Evolutionary conservation across 2,797 vertebrate genomes (phyloP).

Genomic region (Psittacula echo): DNA sequence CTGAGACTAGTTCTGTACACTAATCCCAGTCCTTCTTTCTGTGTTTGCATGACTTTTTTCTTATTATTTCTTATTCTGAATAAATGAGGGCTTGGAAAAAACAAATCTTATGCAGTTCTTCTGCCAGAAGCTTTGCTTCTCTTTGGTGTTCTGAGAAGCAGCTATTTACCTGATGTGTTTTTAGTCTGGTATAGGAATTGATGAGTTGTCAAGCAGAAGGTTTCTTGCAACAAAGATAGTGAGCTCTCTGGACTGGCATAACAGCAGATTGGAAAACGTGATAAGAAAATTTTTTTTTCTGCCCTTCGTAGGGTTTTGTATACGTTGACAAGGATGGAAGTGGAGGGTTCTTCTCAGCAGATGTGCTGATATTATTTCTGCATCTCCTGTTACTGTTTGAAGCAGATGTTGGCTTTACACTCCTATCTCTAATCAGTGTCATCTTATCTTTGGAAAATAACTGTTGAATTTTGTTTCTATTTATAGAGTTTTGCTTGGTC

Average conservation of each 20-base stretch:
- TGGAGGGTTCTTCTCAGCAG: background rate
- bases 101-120: background rate
- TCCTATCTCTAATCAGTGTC: background rate
- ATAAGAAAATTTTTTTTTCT: background rate
- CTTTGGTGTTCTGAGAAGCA: background rate
- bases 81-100: background rate
- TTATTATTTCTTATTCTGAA: background rate
- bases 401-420: background rate
- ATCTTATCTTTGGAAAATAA: background rate
- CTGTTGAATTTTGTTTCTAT: background rate
- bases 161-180: background rate
- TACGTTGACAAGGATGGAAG: background rate
- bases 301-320: background rate
- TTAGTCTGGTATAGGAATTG: background rate
- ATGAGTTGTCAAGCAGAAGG: background rate
- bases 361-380: background rate
- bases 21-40: background rate
- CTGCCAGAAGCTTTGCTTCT: background rate
- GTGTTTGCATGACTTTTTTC: background rate
- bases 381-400: background rate
- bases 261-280: background rate
- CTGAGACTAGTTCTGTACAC: background rate
- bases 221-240: background rate
- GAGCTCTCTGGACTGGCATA: background rate
- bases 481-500: slow-evolving; percentile 97